Percentiles rank a stretch among this genome's conserved stretches.
phyloP scores from a whole-genome alignment of 2,888 invertebrate species.

The Melipona beecheii region DNA sequence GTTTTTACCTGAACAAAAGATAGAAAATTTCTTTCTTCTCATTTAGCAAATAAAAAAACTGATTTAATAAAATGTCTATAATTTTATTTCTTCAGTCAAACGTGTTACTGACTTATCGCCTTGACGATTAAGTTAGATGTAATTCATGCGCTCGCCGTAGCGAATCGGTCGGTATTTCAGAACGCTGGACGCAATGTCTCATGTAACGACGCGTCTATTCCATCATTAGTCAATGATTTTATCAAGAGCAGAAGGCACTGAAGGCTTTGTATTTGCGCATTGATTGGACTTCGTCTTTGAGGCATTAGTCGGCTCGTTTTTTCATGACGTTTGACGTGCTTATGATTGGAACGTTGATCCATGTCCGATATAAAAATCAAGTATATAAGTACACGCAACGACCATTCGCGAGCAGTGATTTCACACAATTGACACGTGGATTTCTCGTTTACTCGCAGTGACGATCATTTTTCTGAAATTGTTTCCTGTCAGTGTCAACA shows the following conservation, averaged over 20 bases:
- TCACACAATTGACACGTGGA: conserved; percentile 25
- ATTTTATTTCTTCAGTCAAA: no score
- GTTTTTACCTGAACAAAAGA: no score
- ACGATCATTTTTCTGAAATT: conserved; percentile 1
- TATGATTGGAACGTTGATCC: background rate
- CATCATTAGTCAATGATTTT: conserved; percentile 45
- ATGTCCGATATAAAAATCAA: background rate
- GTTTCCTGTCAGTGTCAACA: conserved; percentile 34
- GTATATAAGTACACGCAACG: background rate
- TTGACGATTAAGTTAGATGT: no score
- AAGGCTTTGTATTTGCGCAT: background rate
- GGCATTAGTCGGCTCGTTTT: background rate
- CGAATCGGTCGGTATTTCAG: no score
- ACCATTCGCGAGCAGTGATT: conserved; percentile 5
- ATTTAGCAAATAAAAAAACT: no score
- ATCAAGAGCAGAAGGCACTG: conserved; percentile 27
- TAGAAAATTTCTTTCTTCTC: no score
- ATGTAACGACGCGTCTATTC: background rate
- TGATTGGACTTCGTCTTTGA: background rate
- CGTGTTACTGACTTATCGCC: no score
- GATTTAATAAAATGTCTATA: no score
- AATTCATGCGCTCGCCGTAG: no score
- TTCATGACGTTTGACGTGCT: background rate
- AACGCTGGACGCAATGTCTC: no score
- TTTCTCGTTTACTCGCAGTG: conserved; percentile 32